Percentiles rank a stretch among this genome's conserved stretches.
Evolutionary conservation across 2,888 invertebrate species (phyloP).

Genomic region (Troides helena): DNA sequence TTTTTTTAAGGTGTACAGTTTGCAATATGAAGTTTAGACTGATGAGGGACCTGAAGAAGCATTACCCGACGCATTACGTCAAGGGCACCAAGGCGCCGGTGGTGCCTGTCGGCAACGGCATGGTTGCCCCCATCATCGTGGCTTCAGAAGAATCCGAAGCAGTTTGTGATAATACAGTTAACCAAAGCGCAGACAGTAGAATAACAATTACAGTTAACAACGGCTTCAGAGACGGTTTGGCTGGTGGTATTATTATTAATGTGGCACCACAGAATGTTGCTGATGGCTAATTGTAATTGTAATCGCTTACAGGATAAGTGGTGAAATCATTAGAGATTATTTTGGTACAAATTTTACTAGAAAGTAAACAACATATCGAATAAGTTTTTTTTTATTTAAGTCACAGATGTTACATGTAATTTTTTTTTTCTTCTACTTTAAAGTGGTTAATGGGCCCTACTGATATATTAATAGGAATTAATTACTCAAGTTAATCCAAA

Average conservation of each 20-base stretch:
- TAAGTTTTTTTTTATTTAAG: too few species aligned
- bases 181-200: conserved; percentile 38
- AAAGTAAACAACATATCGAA: neutral
- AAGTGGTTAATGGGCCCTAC: too few species aligned
- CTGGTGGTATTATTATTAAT: conserved; percentile 63
- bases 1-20: conserved; percentile 61
- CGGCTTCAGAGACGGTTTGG: conserved; percentile 48
- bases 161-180: conserved; percentile 20
- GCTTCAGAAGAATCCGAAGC: conserved; percentile 23
- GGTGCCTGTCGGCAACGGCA: conserved; percentile 21
- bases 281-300: neutral
- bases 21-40: conserved; percentile 65
- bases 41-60: conserved; percentile 64
- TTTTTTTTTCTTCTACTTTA: too few species aligned
- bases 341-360: conserved; percentile 28
- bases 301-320: neutral
- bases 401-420: too few species aligned
- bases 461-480: too few species aligned
- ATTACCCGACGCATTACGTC: conserved; percentile 68
- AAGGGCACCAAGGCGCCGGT: conserved; percentile 35
- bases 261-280: conserved; percentile 44
- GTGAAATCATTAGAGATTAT: conserved; percentile 20
- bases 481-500: too few species aligned
- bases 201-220: conserved; percentile 53
- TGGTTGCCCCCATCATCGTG: conserved; percentile 22